phyloP scores from a whole-genome alignment of 1,140 invertebrate species.

The Diorhabda elongata region DNA sequence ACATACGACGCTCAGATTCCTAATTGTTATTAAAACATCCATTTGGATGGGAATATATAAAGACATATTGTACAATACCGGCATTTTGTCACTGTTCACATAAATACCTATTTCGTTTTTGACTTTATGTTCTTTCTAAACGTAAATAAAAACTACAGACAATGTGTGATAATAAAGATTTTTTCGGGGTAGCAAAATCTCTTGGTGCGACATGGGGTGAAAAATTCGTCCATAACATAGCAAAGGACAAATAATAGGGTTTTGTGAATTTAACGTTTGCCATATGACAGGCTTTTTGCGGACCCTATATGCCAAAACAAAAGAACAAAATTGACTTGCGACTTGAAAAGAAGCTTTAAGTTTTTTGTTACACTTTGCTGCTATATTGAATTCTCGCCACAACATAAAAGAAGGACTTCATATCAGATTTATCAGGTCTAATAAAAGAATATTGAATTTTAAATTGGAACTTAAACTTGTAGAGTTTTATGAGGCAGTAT shows the following conservation, averaged over 20 bases:
- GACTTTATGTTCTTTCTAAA: background rate
- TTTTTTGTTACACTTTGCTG: conserved; percentile 11
- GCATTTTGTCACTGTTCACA: background rate
- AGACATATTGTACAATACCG: too few relatives aligned
- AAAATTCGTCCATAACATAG: conserved; percentile 8
- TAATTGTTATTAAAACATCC: too few relatives aligned
- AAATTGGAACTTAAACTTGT: conserved; percentile 9
- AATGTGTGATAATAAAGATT: background rate
- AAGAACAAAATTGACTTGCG: conserved; percentile 11
- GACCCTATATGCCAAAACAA: conserved; percentile 13
- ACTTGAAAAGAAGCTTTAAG: conserved; percentile 1
- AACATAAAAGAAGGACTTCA: conserved; percentile 11
- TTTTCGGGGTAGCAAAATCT: conserved; percentile 5
- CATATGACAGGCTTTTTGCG: conserved; percentile 14
- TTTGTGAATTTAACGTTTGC: conserved; percentile 12
- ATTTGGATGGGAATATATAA: too few relatives aligned
- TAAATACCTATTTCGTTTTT: background rate
- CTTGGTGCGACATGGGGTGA: conserved; percentile 3
- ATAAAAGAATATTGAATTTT: conserved; percentile 15
- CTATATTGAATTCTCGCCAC: conserved; percentile 6
- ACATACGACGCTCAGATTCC: too few relatives aligned
- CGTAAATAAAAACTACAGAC: background rate
- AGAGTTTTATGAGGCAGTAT: background rate
- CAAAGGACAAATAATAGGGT: conserved; percentile 8
- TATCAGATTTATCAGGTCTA: conserved; percentile 14